Base-by-base conservation (phyloP, 2,888 invertebrate species). In the Papilio gigon region DNA sequence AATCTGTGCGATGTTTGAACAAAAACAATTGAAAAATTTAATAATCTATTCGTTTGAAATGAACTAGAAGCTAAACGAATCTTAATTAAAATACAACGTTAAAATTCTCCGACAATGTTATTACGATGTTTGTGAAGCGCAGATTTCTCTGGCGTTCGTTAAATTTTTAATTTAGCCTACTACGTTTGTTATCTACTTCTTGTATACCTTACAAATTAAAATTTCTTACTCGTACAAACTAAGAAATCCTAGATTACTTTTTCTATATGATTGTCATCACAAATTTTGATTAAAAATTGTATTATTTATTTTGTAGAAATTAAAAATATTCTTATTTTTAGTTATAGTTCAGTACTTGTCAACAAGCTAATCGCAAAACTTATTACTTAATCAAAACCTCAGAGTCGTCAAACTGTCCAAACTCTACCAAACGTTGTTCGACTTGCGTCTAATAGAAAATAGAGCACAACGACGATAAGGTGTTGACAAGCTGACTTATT, bases 21-120 rank as follows among this genome's bases (percentile, higher is more conserved):
- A 25, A 25, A 50, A 50, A 50, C 14, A 53, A 27, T 30, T 53
- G 3, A 8, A 53, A 53, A 53, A 27, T 50, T 25, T 50, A 25
- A 50, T 25, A 30, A 53, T 53, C 53, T 53, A 53, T 53, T 53
- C 30, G 8, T 9, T 30, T 9, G 14, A n/a, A 53, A 27, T 27
- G 1, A 27, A 53, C 27, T 53, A 53, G n/a, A 53, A 53, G n/a
- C 4, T 53, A 30, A 53, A 53, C 30, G 53, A 53, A 17, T 4
- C 53, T 53, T 53, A 53, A 53, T 53, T 53, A 53, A 53, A 53
- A 53, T 17, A 53, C 53, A 30, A 53, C 53, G 53, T 53, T 53
- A 53, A 30, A 53, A 30, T 53, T 27, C 17, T 53, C 53, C 30
- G 30, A 53, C 27, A 53, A 53, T 53, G 27, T 53, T 53, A n/a